Conservation (phyloP, 2,888 invertebrate species). For the Drosophila longiperda region DNA sequence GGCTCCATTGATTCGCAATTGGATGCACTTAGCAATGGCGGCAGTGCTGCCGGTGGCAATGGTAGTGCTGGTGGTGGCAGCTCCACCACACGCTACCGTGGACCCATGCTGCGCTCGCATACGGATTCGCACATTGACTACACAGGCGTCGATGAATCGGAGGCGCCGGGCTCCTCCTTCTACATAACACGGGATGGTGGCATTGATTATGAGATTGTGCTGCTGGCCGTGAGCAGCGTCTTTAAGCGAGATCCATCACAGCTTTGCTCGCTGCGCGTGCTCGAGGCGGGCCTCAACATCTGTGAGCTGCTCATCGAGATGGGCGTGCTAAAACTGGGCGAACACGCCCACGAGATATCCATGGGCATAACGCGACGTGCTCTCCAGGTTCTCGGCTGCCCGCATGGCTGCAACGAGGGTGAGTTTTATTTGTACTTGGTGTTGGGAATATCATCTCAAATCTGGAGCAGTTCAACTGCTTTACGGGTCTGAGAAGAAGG, state of each 20-base stretch:
- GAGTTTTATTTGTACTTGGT: slow-evolving; percentile 10
- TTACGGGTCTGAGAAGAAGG: not conserved
- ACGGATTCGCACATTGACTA: slow-evolving; percentile 97
- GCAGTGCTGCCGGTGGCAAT: slow-evolving; percentile 72
- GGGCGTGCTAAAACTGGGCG: slow-evolving; percentile 89
- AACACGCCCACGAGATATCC: slow-evolving; percentile 84
- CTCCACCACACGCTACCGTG: slow-evolving; percentile 83
- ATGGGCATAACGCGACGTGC: slow-evolving; percentile 85
- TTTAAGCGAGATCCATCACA: slow-evolving; percentile 93
- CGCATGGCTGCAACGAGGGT: slow-evolving; percentile 95
- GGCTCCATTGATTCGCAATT: slow-evolving; percentile 94
- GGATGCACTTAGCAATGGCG: slow-evolving; percentile 86
- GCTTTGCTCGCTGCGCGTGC: slow-evolving; percentile 92
- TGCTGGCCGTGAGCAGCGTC: slow-evolving; percentile 93
- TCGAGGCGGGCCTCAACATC: slow-evolving; percentile 96
- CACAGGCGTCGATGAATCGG: slow-evolving; percentile 93
- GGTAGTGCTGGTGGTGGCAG: slow-evolving; percentile 75
- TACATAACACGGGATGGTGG: slow-evolving; percentile 98
- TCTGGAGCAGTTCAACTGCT: not conserved
- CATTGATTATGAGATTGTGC: slow-evolving; percentile 94
- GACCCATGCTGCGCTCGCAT: slow-evolving; percentile 92
- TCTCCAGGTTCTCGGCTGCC: slow-evolving; percentile 96
- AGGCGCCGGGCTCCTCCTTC: slow-evolving; percentile 94
- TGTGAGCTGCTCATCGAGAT: slow-evolving; percentile 96
- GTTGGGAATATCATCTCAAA: not conserved